Conservation (phyloP, 2,888 invertebrate species). For the Tupiocoris notatus region DNA sequence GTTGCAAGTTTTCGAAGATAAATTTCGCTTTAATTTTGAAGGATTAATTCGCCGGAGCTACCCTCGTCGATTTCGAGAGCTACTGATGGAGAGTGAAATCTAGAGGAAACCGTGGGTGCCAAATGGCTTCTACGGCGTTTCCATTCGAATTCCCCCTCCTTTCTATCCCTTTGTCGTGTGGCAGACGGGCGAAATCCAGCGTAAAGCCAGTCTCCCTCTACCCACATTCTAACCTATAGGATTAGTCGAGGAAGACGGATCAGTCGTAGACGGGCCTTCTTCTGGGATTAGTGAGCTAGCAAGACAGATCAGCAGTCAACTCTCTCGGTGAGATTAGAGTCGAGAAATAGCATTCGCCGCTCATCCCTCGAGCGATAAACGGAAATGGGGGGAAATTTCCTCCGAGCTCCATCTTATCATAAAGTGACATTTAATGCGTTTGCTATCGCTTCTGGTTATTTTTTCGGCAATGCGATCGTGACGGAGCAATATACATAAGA, state of each 20-base stretch:
- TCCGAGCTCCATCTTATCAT: conserved; percentile 10
- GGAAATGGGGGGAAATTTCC: background rate
- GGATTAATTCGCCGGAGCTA: background rate
- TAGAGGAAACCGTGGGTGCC: background rate
- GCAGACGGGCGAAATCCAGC: background rate
- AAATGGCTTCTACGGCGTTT: background rate
- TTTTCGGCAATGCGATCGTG: too few relatives aligned
- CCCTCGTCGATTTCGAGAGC: background rate
- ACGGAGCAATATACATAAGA: too few relatives aligned
- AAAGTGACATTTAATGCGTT: conserved; percentile 1
- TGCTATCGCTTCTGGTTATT: background rate
- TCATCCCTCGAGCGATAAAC: background rate
- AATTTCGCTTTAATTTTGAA: background rate
- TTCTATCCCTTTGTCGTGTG: too few relatives aligned
- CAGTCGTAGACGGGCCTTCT: conserved; percentile 26
- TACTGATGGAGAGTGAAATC: background rate
- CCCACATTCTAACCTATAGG: background rate
- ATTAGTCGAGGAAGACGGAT: conserved; percentile 35
- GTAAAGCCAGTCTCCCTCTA: background rate
- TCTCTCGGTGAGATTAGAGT: conserved; percentile 29
- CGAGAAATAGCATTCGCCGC: conserved; percentile 6
- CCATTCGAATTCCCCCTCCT: background rate
- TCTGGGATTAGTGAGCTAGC: conserved; percentile 31
- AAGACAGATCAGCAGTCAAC: conserved; percentile 40
- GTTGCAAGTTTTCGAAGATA: background rate